Evolutionary conservation across 2,797 vertebrate species (phyloP).

Genomic region (Graptemys geographica): DNA sequence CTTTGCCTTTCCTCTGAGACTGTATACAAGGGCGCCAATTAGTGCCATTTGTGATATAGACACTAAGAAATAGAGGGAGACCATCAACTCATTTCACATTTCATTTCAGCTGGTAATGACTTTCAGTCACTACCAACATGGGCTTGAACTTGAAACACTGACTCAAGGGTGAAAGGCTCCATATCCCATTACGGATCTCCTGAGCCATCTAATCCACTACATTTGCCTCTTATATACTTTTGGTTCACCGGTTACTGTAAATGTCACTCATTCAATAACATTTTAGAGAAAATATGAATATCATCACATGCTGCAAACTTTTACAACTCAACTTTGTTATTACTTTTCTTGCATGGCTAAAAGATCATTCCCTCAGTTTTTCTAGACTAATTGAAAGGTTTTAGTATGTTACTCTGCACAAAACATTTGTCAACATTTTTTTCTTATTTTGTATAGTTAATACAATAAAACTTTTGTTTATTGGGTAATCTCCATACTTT

Average conservation of each 20-base stretch:
- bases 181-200: background rate
- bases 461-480: conserved; percentile 15
- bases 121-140: background rate
- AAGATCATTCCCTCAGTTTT: background rate
- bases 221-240: background rate
- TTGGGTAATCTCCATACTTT: background rate
- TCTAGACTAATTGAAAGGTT: background rate
- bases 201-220: background rate
- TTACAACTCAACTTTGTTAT: background rate
- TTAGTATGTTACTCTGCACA: background rate
- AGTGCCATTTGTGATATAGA: background rate
- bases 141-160: background rate
- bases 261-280: background rate
- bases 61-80: background rate
- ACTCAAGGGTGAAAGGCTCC: background rate
- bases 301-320: background rate
- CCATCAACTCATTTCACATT: background rate
- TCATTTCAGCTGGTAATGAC: background rate
- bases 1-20: background rate
- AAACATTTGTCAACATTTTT: background rate
- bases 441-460: background rate
- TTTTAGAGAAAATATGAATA: background rate
- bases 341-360: background rate
- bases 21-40: background rate
- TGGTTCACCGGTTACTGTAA: background rate